Percentiles rank a stretch among this genome's conserved stretches.
phyloP scores from a whole-genome alignment of 2,888 invertebrate genomes.

The Chrysotoxum bicinctum region DNA sequence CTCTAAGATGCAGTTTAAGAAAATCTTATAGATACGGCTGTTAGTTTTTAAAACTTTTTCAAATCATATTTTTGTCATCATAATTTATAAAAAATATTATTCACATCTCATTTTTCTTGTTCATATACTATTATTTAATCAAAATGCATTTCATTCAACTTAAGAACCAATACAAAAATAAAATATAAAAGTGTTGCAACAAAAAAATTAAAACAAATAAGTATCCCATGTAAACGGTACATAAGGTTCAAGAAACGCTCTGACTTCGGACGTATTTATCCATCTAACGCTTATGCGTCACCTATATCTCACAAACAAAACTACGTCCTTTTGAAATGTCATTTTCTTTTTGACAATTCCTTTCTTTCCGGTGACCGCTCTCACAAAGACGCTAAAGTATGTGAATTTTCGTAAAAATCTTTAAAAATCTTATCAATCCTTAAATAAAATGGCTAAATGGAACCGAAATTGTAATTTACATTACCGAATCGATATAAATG shows the following conservation, averaged over 20 bases:
- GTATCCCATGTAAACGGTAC: too few relatives aligned
- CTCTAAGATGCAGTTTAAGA: too few relatives aligned
- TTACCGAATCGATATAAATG: not conserved
- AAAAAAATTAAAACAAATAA: too few relatives aligned
- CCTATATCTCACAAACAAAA: conserved; percentile 29
- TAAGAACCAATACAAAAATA: too few relatives aligned
- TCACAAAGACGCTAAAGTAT: conserved; percentile 80
- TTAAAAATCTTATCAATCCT: conserved; percentile 74
- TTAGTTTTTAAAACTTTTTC: too few relatives aligned
- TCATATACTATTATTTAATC: too few relatives aligned
- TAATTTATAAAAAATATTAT: too few relatives aligned
- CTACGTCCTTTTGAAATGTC: conserved; percentile 72
- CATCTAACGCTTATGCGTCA: not conserved
- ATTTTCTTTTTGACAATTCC: conserved; percentile 76
- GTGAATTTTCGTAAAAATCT: conserved; percentile 77
- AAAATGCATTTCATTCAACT: too few relatives aligned
- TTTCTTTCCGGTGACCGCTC: conserved; percentile 81
- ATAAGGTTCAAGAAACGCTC: not conserved
- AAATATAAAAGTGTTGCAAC: too few relatives aligned
- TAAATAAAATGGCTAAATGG: conserved; percentile 10
- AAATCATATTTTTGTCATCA: too few relatives aligned
- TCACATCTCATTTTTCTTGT: too few relatives aligned
- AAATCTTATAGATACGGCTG: too few relatives aligned
- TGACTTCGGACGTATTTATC: not conserved
- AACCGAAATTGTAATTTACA: not conserved